Conservation (phyloP, 2,113 vertebrate genomes). For the Lophura nycthemera region DNA sequence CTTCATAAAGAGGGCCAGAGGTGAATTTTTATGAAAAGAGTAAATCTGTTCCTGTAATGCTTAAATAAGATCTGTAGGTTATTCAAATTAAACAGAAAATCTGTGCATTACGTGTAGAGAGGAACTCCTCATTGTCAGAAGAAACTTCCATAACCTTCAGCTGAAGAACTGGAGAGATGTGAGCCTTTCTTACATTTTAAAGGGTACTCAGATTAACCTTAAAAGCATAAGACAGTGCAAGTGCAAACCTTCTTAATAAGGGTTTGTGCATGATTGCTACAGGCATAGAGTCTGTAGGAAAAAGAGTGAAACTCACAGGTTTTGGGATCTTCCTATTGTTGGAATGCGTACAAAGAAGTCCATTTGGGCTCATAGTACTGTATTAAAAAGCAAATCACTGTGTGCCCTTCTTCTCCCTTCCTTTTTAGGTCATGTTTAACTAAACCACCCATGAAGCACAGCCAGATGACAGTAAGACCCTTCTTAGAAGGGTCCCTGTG, state of each 20-base stretch:
- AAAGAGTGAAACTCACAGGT: neutral
- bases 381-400: neutral
- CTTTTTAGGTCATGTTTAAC: constrained; percentile 20
- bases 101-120: neutral
- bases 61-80: neutral
- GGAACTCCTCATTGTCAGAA: neutral
- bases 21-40: neutral
- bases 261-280: fast-evolving
- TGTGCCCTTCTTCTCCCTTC: neutral
- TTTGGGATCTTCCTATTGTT: neutral
- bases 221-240: neutral
- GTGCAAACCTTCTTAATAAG: neutral
- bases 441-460: neutral
- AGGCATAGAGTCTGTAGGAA: neutral
- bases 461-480: neutral
- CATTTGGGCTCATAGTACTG: neutral
- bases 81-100: neutral
- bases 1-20: neutral
- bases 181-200: neutral
- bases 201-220: neutral
- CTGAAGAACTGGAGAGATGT: neutral
- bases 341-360: neutral
- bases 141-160: neutral
- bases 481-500: neutral
- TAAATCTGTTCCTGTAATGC: neutral